phyloP scores from a whole-genome alignment of 2,113 vertebrate genomes.

The Isichthys henryi region DNA sequence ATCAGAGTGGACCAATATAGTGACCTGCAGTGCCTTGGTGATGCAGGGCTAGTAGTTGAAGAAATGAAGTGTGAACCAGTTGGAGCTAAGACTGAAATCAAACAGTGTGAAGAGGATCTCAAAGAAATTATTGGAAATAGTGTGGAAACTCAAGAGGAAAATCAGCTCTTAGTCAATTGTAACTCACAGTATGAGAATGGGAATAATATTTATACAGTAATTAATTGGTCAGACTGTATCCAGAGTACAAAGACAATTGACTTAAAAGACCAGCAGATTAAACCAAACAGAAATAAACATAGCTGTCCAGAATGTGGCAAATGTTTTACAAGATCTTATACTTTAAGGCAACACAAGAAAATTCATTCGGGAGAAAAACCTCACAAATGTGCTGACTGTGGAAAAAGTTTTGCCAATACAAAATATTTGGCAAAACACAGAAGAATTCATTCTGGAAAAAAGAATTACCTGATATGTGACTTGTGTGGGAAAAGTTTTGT shows the following conservation, averaged over 20 bases:
- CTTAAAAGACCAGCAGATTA: background rate
- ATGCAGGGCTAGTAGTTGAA: background rate
- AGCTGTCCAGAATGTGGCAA: constrained; percentile 4
- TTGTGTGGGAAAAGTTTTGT: constrained; percentile 3
- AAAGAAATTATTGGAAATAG: background rate
- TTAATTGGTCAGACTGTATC: background rate
- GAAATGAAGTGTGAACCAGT: background rate
- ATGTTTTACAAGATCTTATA: background rate
- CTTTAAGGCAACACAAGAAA: background rate
- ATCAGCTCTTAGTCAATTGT: background rate
- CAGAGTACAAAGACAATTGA: no score
- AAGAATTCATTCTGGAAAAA: background rate
- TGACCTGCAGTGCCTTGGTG: background rate
- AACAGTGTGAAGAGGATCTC: background rate
- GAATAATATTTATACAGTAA: background rate
- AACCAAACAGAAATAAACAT: background rate
- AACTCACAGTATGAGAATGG: background rate
- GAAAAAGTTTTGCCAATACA: constrained; percentile 13
- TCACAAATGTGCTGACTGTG: background rate
- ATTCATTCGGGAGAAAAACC: background rate
- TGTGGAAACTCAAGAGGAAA: background rate
- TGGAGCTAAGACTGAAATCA: background rate
- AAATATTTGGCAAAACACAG: background rate
- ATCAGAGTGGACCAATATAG: background rate
- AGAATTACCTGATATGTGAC: background rate